Base-by-base conservation (phyloP, 2,888 invertebrate species). In the Laspeyria flexula region DNA sequence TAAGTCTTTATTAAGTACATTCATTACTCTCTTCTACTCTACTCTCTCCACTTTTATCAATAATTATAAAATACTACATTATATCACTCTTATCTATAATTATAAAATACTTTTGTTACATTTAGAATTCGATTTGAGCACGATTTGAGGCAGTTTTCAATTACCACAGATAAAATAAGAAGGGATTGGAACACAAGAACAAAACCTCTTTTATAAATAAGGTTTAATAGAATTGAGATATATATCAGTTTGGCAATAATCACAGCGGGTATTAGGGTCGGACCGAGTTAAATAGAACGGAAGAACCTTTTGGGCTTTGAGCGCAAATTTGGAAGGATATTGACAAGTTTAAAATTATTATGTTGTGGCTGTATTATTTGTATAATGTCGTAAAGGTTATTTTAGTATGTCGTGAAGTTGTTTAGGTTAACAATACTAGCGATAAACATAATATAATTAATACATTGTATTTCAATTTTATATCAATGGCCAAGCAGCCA, bases 221-320 rank as follows among this genome's bases (percentile, higher is more conserved):
- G 63, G 60, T 74, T 35, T 70, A 71, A 75, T 72, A 71, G 69
- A 71, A 73, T 72, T 59, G 59, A 61, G 67, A 68, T 67, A 63
- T 65, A 62, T 65, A 60, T 60, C 52, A 56, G 57, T 21, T 29
- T 44, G 29, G 66, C 70, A 68, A 71, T 70, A 69, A 62, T 60
- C 49, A 59, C 60, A 30, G 40, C 31, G 35, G 43, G 40, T 30
- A 33, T 38, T 61, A 51, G 60, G 66, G 70, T 60, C 69, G 54
- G 50, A 44, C 54, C 41, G 69, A 65, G 67, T 75, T 73, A 70
- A 79, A 78, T 75, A 71, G 77, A 65, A 60, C 66, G 75, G 70
- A 78, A 80, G 63, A 71, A 65, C 63, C 62, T 74, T 70, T 65
- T 48, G 47, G 51, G 49, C 54, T 65, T 51, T 65, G 54, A 53